Conservation (phyloP, 1,140 invertebrate species). For the Kradibia gibbosae region DNA sequence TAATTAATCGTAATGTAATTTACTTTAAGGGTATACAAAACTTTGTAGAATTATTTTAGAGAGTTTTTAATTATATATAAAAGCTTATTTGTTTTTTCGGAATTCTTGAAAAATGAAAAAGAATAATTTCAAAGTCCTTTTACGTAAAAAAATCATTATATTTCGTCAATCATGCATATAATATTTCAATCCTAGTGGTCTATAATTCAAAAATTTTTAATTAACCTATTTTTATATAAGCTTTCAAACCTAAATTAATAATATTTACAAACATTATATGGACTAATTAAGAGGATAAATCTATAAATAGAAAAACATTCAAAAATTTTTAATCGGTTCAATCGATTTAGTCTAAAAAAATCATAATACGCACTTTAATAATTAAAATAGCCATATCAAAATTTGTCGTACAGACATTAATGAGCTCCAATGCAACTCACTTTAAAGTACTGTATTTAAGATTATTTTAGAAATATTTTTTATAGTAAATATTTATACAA, state of each 20-base stretch:
- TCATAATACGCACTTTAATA: background rate
- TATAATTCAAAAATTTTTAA: constrained; percentile 23
- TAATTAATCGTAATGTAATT: constrained; percentile 18
- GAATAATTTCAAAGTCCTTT: background rate
- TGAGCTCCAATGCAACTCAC: background rate
- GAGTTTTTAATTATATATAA: constrained; percentile 30
- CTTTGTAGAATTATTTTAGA: no score
- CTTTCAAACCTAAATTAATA: constrained; percentile 11
- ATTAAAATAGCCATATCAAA: background rate
- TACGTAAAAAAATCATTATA: background rate
- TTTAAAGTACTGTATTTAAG: background rate
- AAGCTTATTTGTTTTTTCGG: constrained; percentile 2
- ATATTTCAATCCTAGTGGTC: background rate
- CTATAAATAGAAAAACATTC: background rate
- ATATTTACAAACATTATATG: background rate
- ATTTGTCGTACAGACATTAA: no score
- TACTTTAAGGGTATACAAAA: background rate
- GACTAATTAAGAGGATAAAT: background rate
- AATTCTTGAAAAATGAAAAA: constrained; percentile 11
- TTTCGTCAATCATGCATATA: constrained; percentile 26
- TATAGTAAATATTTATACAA: no score
- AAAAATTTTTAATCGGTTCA: background rate
- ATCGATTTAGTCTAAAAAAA: background rate
- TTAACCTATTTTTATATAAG: background rate
- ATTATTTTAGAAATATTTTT: no score